These are phyloP conservation scores for Philaethria dido DNA, from an alignment of 2,888 invertebrate species.

Conservation along the genomic window DNA sequence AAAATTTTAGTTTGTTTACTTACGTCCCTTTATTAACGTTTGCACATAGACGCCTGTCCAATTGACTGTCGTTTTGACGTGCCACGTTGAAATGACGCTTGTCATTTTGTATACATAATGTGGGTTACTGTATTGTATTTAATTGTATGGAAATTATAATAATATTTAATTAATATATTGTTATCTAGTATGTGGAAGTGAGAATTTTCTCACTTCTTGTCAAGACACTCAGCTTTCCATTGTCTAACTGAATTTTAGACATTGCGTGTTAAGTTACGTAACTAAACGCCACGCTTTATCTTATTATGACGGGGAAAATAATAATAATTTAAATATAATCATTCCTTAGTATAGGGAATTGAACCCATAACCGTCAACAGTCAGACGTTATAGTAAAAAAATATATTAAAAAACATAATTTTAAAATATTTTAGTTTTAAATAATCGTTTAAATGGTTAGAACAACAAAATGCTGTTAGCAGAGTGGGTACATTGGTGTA, in stretches of 20 bases:
- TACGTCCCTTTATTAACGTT: conserved; percentile 49
- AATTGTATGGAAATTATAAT: no score
- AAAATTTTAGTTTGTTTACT: conserved; percentile 49
- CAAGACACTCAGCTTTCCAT: no score
- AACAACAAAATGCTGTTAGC: conserved; percentile 14
- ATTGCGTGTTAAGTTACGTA: no score
- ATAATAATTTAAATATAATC: no score
- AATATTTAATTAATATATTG: not conserved
- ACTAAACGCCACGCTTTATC: no score
- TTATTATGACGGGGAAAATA: no score
- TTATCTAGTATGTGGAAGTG: no score
- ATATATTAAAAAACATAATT: not conserved
- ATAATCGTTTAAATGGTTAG: conserved; percentile 6
- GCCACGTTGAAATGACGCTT: conserved; percentile 3
- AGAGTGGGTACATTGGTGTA: conserved; percentile 29
- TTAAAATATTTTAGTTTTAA: not conserved
- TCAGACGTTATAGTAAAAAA: no score
- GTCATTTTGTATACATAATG: conserved; percentile 8
- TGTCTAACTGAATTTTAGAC: no score
- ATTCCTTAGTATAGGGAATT: no score
- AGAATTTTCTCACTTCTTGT: no score
- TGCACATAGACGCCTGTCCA: conserved; percentile 43
- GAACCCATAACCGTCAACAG: no score
- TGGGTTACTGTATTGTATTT: not conserved
- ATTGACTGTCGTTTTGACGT: conserved; percentile 40